Evolutionary conservation across 2,113 vertebrate genomes (phyloP).

Genomic region (Ochotona princeps): DNA sequence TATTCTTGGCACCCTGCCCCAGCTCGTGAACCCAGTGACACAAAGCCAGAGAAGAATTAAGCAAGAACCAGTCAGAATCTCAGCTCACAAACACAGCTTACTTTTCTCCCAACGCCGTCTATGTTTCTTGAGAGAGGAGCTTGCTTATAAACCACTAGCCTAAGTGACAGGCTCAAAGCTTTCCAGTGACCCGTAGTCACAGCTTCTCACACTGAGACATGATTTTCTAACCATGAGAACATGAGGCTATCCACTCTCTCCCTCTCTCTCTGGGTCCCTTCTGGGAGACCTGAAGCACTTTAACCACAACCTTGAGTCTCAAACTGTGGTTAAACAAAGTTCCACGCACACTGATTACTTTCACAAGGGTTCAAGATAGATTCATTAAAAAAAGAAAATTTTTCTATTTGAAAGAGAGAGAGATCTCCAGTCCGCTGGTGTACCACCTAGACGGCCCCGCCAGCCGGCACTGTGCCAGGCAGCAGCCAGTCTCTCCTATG

Average conservation of each 20-base stretch:
- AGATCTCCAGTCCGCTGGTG: too few species aligned
- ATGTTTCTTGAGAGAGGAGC: neutral
- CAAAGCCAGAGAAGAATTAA: neutral
- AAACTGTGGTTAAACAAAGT: neutral
- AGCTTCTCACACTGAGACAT: too few species aligned
- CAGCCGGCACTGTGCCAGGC: too few species aligned
- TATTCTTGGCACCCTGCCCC: neutral
- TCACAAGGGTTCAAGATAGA: neutral
- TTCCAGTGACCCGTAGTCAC: neutral
- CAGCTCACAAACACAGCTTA: neutral
- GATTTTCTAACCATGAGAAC: neutral
- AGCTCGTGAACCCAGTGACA: neutral
- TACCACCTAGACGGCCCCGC: too few species aligned
- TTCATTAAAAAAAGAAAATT: neutral
- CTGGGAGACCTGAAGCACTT: neutral
- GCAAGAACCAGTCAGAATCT: conserved; percentile 19
- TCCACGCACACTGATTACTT: neutral
- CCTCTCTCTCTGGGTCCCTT: neutral
- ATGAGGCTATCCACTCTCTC: neutral
- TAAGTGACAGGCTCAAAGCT: neutral
- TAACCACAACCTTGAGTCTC: neutral
- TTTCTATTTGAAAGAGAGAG: too few species aligned
- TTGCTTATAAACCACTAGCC: neutral
- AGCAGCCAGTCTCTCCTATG: too few species aligned
- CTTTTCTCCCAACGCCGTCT: neutral